Evolutionary conservation across 2,888 invertebrate species (phyloP).

Genomic region (Erebia aethiops): DNA sequence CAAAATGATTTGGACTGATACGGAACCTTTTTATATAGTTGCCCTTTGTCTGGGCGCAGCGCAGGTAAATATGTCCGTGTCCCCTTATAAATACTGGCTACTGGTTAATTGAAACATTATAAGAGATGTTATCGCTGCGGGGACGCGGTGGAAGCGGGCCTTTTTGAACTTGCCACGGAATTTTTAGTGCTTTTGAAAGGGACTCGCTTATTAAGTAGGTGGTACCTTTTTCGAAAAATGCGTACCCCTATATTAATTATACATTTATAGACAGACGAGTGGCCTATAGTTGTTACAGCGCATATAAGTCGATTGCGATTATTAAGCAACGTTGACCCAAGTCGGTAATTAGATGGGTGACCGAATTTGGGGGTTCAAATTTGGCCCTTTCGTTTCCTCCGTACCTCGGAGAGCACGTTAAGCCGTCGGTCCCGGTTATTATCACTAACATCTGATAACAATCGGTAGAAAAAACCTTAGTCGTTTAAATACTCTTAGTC

Average conservation of each 20-base stretch:
- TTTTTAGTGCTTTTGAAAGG: slow-evolving; percentile 31
- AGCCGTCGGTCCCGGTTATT: too few relatives aligned
- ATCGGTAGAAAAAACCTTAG: too few relatives aligned
- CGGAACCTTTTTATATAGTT: slow-evolving; percentile 12
- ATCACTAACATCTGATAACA: too few relatives aligned
- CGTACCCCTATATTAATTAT: background rate
- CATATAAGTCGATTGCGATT: too few relatives aligned
- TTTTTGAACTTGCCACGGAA: slow-evolving; percentile 53
- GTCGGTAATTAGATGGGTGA: too few relatives aligned
- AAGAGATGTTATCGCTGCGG: slow-evolving; percentile 76
- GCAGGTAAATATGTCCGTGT: slow-evolving; percentile 67
- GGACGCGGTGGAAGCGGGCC: slow-evolving; percentile 61
- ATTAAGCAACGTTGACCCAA: too few relatives aligned
- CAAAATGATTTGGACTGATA: background rate
- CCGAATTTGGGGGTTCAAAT: too few relatives aligned
- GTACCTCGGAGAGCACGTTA: too few relatives aligned
- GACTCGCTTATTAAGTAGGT: background rate
- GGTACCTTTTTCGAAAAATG: background rate
- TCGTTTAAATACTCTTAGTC: too few relatives aligned
- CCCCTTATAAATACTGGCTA: slow-evolving; percentile 79
- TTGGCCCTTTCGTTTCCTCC: too few relatives aligned
- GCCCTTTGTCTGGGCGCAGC: background rate
- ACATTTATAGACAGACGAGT: too few relatives aligned
- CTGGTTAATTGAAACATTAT: slow-evolving; percentile 83
- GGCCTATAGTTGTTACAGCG: too few relatives aligned